Evolutionary conservation across 1,140 invertebrate species (phyloP).

Genomic region (Akabosia matsudoensis): DNA sequence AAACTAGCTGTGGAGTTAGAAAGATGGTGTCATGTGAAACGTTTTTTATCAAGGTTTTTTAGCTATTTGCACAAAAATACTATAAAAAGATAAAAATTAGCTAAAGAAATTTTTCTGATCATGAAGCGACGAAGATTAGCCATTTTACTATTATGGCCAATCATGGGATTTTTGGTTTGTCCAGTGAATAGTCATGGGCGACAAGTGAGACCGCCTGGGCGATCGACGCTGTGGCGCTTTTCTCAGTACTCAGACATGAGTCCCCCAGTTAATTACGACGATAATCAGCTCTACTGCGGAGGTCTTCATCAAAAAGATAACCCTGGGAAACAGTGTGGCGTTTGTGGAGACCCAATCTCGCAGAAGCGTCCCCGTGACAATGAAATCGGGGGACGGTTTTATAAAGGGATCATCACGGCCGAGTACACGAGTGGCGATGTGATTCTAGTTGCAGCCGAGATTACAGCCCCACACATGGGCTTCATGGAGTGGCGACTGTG

Average conservation of each 20-base stretch:
- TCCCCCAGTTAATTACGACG: constrained; percentile 67
- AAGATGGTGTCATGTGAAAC: too few species aligned
- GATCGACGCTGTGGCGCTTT: constrained; percentile 67
- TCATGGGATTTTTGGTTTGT: background rate
- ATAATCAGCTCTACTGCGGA: constrained; percentile 63
- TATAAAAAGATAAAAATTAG: too few species aligned
- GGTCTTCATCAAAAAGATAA: constrained; percentile 38
- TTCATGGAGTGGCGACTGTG: constrained; percentile 53
- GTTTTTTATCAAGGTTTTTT: too few species aligned
- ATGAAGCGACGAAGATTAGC: too few species aligned
- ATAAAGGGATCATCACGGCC: constrained; percentile 49
- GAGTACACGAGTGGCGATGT: constrained; percentile 43
- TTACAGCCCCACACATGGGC: constrained; percentile 52
- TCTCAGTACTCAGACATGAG: constrained; percentile 58
- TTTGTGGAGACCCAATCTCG: constrained; percentile 51
- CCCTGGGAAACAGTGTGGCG: constrained; percentile 49
- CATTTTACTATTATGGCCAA: too few species aligned
- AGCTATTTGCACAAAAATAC: too few species aligned
- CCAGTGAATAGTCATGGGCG: constrained; percentile 54
- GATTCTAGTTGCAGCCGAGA: constrained; percentile 31
- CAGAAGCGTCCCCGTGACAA: constrained; percentile 48
- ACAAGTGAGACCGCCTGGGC: constrained; percentile 64
- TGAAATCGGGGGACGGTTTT: constrained; percentile 52
- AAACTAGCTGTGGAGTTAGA: too few species aligned
- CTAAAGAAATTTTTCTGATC: too few species aligned